Base-by-base conservation (phyloP, 2,797 vertebrate genomes). In the Nothura maculosa region DNA sequence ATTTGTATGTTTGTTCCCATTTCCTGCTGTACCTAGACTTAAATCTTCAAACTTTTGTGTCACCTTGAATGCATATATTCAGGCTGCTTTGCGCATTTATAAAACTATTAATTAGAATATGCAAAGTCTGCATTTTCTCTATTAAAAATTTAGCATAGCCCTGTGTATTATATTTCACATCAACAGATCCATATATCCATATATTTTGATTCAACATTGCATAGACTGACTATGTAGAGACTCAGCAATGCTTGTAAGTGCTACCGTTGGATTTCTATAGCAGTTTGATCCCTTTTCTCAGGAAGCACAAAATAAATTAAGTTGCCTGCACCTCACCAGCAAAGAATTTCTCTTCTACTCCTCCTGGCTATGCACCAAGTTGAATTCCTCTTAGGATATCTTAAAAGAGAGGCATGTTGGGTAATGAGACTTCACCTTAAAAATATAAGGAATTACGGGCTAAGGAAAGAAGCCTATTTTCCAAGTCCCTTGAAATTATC, bases 401-500 rank as follows among this genome's bases (percentile, higher is more conserved):
- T 43, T 55, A 30, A 10, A 72, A 67, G 19, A 10, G 2, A 81
- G 20, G 6, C 5, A 57, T 0, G 2, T 3, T 36, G 16, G 55
- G 14, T 36, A 76, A 66, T 3, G 22, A 77, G 67, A 6, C 9
- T 20, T 24, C 5, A 40, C 32, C 79, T 70, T 28, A 80, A 16
- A 42, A 10, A 43, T 13, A 30, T 12, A 67, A 70, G 43, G 17
- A 55, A 5, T 42, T 52, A 20, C 1, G 6, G 4, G 12, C 32
- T 0, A 1, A 1, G 0, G 85, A 82, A 47, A 9, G n/a, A 16
- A 1, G 1, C 22, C 34, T 80, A 13, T 13, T 77, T 80, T 83
- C 36, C 17, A 68, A 12, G n/a, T 13, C 8, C 60, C 25, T n/a
- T 21, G 66, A 72, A 84, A 61, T 63, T 28, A 32, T 6, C 34